Percentiles rank a stretch among this genome's conserved stretches.
Conservation (phyloP, 2,888 invertebrate genomes). For the Epirrhoe tristata region DNA sequence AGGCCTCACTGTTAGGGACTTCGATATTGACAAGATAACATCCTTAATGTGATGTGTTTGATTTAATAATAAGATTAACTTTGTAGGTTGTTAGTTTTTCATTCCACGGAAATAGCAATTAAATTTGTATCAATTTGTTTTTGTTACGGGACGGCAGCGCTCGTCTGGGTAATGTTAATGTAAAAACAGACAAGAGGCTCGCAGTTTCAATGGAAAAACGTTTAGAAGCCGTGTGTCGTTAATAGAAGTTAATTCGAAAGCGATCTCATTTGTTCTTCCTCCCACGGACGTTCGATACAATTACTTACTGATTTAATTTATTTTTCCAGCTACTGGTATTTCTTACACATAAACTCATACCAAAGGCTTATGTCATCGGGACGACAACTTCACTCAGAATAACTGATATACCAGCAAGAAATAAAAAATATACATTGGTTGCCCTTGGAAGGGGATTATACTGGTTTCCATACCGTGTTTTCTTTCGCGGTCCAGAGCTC, state of each 20-base stretch:
- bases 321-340: neutral
- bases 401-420: no score
- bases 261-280: conserved; percentile 46
- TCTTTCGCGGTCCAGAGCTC: no score
- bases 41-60: conserved; percentile 87
- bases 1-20: conserved; percentile 85
- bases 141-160: neutral
- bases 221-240: conserved; percentile 23
- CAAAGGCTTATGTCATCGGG: no score
- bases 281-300: conserved; percentile 13
- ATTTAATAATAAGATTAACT: conserved; percentile 86
- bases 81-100: conserved; percentile 71
- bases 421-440: no score
- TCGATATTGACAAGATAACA: conserved; percentile 86
- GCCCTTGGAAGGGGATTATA: no score
- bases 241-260: conserved; percentile 35
- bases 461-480: no score
- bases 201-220: conserved; percentile 18
- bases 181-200: conserved; percentile 1
- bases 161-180: conserved; percentile 2
- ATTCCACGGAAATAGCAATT: conserved; percentile 69
- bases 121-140: conserved; percentile 53
- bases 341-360: no score
- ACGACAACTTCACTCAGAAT: no score
- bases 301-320: conserved; percentile 15